Percentiles rank a stretch among this genome's conserved stretches.
phyloP scores from a whole-genome alignment of 2,888 invertebrate species.

The Metellina segmentata region DNA sequence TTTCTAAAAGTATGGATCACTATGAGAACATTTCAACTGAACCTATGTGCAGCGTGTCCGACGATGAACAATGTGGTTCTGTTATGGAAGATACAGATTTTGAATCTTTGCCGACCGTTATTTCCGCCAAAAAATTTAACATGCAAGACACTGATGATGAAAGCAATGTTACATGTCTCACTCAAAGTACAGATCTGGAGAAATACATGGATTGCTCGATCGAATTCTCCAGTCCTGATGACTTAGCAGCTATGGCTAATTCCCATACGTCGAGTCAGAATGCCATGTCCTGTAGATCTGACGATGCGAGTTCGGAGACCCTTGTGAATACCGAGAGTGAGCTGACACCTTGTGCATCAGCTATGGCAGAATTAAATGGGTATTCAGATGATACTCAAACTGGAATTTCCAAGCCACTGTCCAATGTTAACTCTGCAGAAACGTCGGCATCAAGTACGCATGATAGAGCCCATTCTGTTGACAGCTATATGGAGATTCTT shows the following conservation, averaged over 20 bases:
- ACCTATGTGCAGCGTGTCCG: constrained; percentile 12
- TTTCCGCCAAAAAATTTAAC: constrained; percentile 27
- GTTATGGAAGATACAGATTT: constrained; percentile 51
- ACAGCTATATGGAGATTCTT: constrained; percentile 61
- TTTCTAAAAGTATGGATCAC: not conserved
- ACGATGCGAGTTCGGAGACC: constrained; percentile 66
- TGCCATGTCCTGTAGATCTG: constrained; percentile 33
- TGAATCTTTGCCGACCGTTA: constrained; percentile 59
- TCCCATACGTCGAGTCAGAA: constrained; percentile 51
- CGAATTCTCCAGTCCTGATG: constrained; percentile 61
- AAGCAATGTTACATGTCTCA: constrained; percentile 59
- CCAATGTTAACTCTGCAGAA: not conserved
- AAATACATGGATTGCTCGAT: constrained; percentile 68
- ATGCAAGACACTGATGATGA: constrained; percentile 63
- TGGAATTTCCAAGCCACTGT: not conserved
- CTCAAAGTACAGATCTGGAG: constrained; percentile 73
- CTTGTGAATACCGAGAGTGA: constrained; percentile 70
- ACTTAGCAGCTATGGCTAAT: not conserved
- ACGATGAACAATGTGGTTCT: constrained; percentile 31
- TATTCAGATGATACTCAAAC: constrained; percentile 11
- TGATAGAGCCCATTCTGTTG: constrained; percentile 58
- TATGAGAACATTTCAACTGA: not conserved
- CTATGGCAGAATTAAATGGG: constrained; percentile 41
- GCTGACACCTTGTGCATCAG: constrained; percentile 67
- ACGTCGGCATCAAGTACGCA: not conserved